Base-by-base conservation (phyloP, 2,113 vertebrate species). In the Pteruthius melanotis region DNA sequence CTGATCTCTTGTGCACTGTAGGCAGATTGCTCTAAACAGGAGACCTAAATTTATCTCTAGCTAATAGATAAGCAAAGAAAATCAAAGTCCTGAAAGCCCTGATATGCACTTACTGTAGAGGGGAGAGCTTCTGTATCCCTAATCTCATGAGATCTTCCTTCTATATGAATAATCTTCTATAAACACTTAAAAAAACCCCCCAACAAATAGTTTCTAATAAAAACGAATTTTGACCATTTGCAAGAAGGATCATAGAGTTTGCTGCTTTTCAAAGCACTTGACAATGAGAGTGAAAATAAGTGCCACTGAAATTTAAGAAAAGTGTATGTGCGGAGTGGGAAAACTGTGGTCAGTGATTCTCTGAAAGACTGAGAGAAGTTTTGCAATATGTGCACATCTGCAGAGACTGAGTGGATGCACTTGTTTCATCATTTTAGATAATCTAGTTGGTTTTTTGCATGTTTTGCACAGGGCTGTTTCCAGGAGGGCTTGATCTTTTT, bases 11-110 rank as follows among this genome's bases (percentile, higher is more conserved):
- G 87, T 91, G 71, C 90, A 70, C 85, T 60, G 39, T 80, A 89
- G 89, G 83, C 85, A 79, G 94, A 93, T 95, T 95, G 87, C 69
- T 71, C 64, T 64, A 79, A 96, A 91, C 71, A 86, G 92, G 91
- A 96, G 96, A 95, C 88, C 92, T 81, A 95, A 93, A 96, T 85
- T 81, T 76, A 63, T 93, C 93, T 91, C 90, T 79, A 82, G 47
- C 49, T 60, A 87, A 93, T 68, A 96, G 94, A 96, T 94, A 85
- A 76, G 63, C 82, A 96, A 72, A 33, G 31, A 69, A 54, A 85
- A 94, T 78, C 37, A 72, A 86, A 89, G 72, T 56, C 90, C 44
- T 57, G 61, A 70, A 84, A 90, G 77, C 61, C 90, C 44, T 45
- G 53, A 64, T 87, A 79, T n/a, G 21, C 56, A 39, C 18, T 85